These are phyloP conservation scores for Macrochelys suwanniensis DNA, from an alignment of 2,797 vertebrate genomes.

Conservation along the genomic window DNA sequence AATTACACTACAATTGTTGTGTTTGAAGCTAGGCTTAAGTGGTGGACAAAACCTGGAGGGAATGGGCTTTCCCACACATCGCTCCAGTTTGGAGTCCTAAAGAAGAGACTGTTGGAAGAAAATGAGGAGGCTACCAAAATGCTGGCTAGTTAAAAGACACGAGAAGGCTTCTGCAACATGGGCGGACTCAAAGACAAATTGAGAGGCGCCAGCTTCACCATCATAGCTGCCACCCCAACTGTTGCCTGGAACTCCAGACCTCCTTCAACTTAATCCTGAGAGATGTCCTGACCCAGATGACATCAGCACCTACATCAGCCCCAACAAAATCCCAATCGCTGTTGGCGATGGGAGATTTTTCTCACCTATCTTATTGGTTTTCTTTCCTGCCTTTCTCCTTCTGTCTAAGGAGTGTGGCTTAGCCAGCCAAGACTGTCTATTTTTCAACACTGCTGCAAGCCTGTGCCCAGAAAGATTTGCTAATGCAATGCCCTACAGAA, in stretches of 20 bases:
- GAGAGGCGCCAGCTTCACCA: not conserved
- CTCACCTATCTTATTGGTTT: not conserved
- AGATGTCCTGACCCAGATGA: not conserved
- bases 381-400: not conserved
- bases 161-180: not conserved
- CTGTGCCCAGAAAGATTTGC: not conserved
- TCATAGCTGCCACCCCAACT: not conserved
- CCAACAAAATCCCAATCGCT: not conserved
- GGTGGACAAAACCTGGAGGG: not conserved
- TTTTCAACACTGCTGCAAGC: not conserved
- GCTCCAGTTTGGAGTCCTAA: not conserved
- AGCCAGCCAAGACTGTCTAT: not conserved
- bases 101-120: not conserved
- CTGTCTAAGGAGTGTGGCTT: not conserved
- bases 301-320: not conserved
- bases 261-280: not conserved
- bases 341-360: not conserved
- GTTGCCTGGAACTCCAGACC: not conserved
- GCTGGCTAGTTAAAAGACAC: not conserved
- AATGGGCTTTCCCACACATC: not conserved
- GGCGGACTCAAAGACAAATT: not conserved
- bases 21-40: not conserved
- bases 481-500: not conserved
- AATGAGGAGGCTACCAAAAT: not conserved
- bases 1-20: not conserved